These are phyloP conservation scores for Macrotrachela quadricornifera DNA, from an alignment of 1,140 invertebrate genomes.

Conservation along the genomic window DNA sequence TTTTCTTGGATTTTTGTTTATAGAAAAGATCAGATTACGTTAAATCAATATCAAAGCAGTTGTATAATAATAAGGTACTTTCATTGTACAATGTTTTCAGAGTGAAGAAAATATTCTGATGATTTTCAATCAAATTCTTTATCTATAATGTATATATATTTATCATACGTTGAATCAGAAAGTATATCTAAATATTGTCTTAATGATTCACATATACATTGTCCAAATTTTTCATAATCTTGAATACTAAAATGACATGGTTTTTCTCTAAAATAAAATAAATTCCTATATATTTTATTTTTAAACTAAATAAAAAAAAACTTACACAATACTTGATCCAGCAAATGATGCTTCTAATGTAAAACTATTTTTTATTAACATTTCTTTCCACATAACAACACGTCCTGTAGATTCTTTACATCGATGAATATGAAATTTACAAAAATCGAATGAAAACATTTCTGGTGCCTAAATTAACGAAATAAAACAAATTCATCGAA, in stretches of 20 bases:
- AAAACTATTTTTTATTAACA: slow-evolving; percentile 75
- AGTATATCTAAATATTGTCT: no score
- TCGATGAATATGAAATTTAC: slow-evolving; percentile 72
- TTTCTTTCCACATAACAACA: slow-evolving; percentile 64
- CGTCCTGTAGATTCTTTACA: slow-evolving; percentile 75
- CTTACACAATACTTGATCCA: slow-evolving; percentile 23
- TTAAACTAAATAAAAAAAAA: no score
- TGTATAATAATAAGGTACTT: no score
- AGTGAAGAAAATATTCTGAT: no score
- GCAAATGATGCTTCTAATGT: slow-evolving; percentile 51
- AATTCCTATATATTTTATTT: no score
- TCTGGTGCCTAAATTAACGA: slow-evolving; percentile 18
- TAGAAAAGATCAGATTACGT: no score
- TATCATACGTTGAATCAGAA: no score
- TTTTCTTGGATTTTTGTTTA: no score
- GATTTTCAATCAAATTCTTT: no score
- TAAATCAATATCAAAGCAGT: no score
- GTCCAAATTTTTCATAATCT: slow-evolving; percentile 25
- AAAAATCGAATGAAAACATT: slow-evolving; percentile 69
- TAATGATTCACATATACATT: slow-evolving; percentile 14
- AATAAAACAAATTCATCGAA: not conserved
- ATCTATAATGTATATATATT: no score
- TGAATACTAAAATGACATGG: slow-evolving; percentile 23
- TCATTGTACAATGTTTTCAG: no score
- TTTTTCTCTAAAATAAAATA: slow-evolving; percentile 18